Base-by-base conservation (phyloP, 2,888 invertebrate genomes). In the Syrphus vitripennis region DNA sequence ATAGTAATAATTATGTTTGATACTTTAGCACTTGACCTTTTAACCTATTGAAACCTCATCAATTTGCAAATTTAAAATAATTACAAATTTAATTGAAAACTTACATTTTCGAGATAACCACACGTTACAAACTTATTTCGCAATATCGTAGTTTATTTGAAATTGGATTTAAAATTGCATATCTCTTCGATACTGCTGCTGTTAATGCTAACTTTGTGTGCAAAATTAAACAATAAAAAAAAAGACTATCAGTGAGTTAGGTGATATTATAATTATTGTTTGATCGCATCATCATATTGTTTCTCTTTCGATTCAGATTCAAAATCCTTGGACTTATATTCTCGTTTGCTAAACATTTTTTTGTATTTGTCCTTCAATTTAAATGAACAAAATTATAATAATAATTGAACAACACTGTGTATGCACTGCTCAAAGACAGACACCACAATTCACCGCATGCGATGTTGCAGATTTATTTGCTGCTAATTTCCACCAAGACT, bases 131-230 rank as follows among this genome's bases (percentile, higher is more conserved):
- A 12, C 48, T 31, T 24, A 57, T 86, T 77, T 40, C 70, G 74
- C 78, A 82, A 86, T 7, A 69, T 42, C 53, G 19, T 37, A 34
- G 67, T 78, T 78, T 69, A 79, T 74, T 70, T 29, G 40, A 86
- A 78, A 86, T 86, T 82, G 42, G 78, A 76, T 77, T 86, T 72
- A 61, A 86, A 86, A 82, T 86, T 81, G 50, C 82, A 69, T n/a
- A n/a, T n/a, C n/a, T 65, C 61, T 26, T 34, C 14, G 21, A 12
- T n/a, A 6, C 1, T 59, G 34, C 19, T 21, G 34, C 12, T 21
- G 19, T 63, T n/a, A 12, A 24, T 14, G n/a, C 16, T 16, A 26
- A 12, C 19, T 16, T 63, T 63, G 42, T 61, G 59, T n/a, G 61
- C 40, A 12, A 29, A 10, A 2, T 19, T 26, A 10, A 53, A 9